A percentile compares a stretch with the other conserved stretches of the same genome.
Evolutionary conservation across 1,140 invertebrate genomes (phyloP).

Genomic region (Callitettix versicolor): DNA sequence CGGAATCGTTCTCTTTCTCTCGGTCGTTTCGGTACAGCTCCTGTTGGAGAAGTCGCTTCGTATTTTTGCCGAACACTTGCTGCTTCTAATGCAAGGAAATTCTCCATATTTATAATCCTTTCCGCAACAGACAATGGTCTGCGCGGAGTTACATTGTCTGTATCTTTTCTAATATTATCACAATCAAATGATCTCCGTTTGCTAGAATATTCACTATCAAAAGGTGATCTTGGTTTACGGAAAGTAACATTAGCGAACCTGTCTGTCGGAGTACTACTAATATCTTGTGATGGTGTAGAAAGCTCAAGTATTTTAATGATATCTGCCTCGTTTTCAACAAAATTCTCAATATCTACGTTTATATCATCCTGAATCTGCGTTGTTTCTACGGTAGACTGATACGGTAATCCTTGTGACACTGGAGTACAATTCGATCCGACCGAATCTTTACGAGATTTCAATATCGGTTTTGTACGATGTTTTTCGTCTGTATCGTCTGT

Average conservation of each 20-base stretch:
- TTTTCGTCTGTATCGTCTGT: constrained; percentile 61
- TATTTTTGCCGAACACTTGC: not conserved
- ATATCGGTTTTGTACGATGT: constrained; percentile 58
- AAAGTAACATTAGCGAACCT: too few relatives aligned
- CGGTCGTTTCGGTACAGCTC: constrained; percentile 34
- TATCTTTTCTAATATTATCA: constrained; percentile 1
- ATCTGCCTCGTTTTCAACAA: too few relatives aligned
- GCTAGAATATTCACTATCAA: too few relatives aligned
- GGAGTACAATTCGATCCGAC: too few relatives aligned
- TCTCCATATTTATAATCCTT: constrained; percentile 23
- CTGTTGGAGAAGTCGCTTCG: constrained; percentile 10
- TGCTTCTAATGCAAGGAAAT: constrained; percentile 2
- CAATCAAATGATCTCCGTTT: constrained; percentile 10
- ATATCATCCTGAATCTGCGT: too few relatives aligned
- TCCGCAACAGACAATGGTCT: constrained; percentile 23
- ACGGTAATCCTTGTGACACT: too few relatives aligned
- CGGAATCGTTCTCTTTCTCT: constrained; percentile 44
- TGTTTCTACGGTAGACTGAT: too few relatives aligned
- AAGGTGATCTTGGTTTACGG: too few relatives aligned
- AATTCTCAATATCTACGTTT: too few relatives aligned
- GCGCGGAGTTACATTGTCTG: not conserved
- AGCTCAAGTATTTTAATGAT: too few relatives aligned
- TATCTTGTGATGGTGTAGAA: too few relatives aligned
- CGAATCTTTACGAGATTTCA: constrained; percentile 43
- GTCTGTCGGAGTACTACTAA: too few relatives aligned